phyloP scores from a whole-genome alignment of 2,888 invertebrate genomes.

The Amphipyra berbera region DNA sequence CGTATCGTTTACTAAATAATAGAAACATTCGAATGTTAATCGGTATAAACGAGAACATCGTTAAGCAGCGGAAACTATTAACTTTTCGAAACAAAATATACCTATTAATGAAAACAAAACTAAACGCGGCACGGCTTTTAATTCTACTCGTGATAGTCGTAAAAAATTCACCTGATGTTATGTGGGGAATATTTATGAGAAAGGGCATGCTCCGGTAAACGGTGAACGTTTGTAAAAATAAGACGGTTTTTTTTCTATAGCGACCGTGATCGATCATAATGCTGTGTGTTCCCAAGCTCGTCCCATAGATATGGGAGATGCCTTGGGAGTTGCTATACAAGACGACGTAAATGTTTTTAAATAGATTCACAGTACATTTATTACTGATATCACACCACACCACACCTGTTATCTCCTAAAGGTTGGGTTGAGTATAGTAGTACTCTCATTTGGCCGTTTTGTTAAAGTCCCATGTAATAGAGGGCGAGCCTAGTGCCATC shows the following conservation, averaged over 20 bases:
- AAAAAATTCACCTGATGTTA: slow-evolving; percentile 43
- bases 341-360: not conserved
- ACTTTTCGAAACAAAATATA: slow-evolving; percentile 58
- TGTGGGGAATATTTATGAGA: slow-evolving; percentile 47
- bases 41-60: slow-evolving; percentile 44
- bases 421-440: too few species aligned
- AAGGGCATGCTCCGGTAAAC: slow-evolving; percentile 28
- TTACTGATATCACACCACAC: too few species aligned
- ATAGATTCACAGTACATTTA: not conserved
- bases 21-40: slow-evolving; percentile 65
- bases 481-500: too few species aligned
- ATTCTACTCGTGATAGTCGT: slow-evolving; percentile 47
- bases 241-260: slow-evolving; percentile 2
- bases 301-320: not conserved
- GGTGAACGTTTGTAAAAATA: slow-evolving; percentile 20
- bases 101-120: slow-evolving; percentile 61
- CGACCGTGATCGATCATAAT: slow-evolving; percentile 14
- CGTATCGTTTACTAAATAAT: slow-evolving; percentile 55
- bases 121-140: slow-evolving; percentile 37
- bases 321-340: slow-evolving; percentile 4
- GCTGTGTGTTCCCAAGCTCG: slow-evolving; percentile 6
- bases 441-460: too few species aligned
- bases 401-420: too few species aligned
- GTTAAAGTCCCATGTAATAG: too few species aligned
- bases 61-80: slow-evolving; percentile 62